Evolutionary conservation across 2,797 vertebrate genomes (phyloP), one percentile per base, ranked within the genome.

Genomic region (Acrossocheilus fasciatus): DNA sequence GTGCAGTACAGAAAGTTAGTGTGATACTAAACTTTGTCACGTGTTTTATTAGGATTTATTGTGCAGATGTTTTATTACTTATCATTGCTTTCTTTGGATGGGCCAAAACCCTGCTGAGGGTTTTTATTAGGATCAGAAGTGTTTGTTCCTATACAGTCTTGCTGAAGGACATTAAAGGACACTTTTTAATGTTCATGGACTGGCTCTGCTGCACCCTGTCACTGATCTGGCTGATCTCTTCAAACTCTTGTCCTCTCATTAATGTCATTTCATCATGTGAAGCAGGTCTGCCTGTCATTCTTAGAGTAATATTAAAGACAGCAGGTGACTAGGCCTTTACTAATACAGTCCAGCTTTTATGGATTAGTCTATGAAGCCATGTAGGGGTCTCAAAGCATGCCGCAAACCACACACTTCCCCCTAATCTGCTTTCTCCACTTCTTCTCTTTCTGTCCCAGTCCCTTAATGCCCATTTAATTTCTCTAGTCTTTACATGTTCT

Each of bases 241-340:
- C 62, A 47, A 81, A 36, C 43, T 34, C 78, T 81, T 68, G 36
- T 81, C 79, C 43, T 14, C 78, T 23, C 62, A 47, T 23, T 36
- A 10, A 9, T 68, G 18, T 15, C 41, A 18, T 81, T 81, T 81
- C 1, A 81, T 68, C 79, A 4, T 81, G 30, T 69, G 43, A 81
- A 69, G 30, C 80, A 81, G 43, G 43, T 50, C 62, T 81, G 45
- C 11, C 47, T 69, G 62, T 68, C 45, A 69, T 68, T 54, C 45
- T 36, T 69, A 52, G 12, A 36, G 30, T 81, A 81, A 69, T 81
- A 69, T 81, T 69, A 81, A 69, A 69, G 62, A 81, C 81, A 82
- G 47, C 81, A 82, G 80, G 41, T 81, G 78, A 66, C 59, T 66
- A 66, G 78, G 41, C 62, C 79, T 68, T 81, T 30, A 66, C 45